A percentile compares a stretch with the other conserved stretches of the same genome.
Conservation (phyloP, 1,140 invertebrate genomes). For the Macrocentrus cingulum region DNA sequence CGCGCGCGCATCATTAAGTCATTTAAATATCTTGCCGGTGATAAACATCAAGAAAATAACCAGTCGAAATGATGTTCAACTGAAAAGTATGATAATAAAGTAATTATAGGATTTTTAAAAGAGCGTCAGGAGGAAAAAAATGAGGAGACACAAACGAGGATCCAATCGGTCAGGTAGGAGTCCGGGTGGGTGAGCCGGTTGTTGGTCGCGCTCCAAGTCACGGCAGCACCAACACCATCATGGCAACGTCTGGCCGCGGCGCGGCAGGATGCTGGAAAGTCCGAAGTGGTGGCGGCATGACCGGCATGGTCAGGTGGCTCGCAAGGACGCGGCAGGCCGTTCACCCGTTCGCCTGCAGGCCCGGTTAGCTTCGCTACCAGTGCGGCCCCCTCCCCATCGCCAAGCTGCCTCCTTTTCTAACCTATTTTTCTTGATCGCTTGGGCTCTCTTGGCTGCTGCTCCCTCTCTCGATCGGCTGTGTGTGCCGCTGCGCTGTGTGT, state of each 20-base stretch:
- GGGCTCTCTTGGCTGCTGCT: not conserved
- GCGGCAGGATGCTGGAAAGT: constrained; percentile 47
- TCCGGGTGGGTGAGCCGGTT: constrained; percentile 37
- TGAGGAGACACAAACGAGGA: constrained; percentile 3
- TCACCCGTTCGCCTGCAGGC: constrained; percentile 48
- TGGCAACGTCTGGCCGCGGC: constrained; percentile 14
- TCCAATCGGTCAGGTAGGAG: constrained; percentile 42
- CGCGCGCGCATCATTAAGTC: too few species aligned
- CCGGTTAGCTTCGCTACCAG: constrained; percentile 34
- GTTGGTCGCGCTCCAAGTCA: not conserved
- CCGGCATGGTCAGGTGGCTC: constrained; percentile 59
- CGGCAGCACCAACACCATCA: not conserved
- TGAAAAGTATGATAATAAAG: too few species aligned
- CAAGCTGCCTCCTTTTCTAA: constrained; percentile 21
- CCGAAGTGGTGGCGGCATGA: constrained; percentile 54
- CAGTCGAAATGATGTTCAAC: too few species aligned
- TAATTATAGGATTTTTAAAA: too few species aligned
- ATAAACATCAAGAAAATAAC: too few species aligned
- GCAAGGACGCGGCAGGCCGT: constrained; percentile 60
- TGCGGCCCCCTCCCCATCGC: constrained; percentile 15
- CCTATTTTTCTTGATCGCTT: constrained; percentile 10
- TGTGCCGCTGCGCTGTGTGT: not conserved
- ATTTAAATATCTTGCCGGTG: too few species aligned
- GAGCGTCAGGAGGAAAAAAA: too few species aligned
- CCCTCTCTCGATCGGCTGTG: constrained; percentile 10